Conservation (phyloP, 2,888 invertebrate species). For the Rhingia campestris region DNA sequence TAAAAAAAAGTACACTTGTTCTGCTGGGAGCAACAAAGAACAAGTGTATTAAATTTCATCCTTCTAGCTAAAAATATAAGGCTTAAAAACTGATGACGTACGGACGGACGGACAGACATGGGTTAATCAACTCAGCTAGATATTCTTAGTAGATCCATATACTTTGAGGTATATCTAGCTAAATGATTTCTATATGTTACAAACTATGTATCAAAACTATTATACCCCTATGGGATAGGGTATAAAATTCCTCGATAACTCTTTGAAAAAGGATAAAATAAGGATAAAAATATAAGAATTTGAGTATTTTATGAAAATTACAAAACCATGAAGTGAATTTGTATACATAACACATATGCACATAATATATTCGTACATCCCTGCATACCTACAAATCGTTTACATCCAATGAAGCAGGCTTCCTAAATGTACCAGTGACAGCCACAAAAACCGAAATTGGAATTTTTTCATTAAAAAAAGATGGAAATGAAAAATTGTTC, state of each 20-base stretch:
- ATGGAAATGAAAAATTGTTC: neutral
- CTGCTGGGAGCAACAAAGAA: no score
- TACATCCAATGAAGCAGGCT: neutral
- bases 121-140: no score
- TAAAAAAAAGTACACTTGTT: no score
- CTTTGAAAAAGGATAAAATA: neutral
- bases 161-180: no score
- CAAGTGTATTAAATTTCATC: no score
- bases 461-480: constrained; percentile 17
- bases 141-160: no score
- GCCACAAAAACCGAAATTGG: constrained; percentile 20
- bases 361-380: constrained; percentile 15
- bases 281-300: constrained; percentile 10
- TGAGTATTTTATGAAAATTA: constrained; percentile 81
- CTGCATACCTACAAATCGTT: neutral
- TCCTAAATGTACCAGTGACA: constrained; percentile 16
- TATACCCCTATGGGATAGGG: no score
- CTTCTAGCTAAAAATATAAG: no score
- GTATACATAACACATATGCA: constrained; percentile 72
- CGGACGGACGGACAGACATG: no score
- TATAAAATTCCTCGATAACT: neutral
- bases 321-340: constrained; percentile 79
- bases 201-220: no score
- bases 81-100: no score
- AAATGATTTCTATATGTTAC: no score